Evolutionary conservation across 2,888 invertebrate species (phyloP), one percentile per base, ranked within the genome.

Genomic region (Ophraella communa): DNA sequence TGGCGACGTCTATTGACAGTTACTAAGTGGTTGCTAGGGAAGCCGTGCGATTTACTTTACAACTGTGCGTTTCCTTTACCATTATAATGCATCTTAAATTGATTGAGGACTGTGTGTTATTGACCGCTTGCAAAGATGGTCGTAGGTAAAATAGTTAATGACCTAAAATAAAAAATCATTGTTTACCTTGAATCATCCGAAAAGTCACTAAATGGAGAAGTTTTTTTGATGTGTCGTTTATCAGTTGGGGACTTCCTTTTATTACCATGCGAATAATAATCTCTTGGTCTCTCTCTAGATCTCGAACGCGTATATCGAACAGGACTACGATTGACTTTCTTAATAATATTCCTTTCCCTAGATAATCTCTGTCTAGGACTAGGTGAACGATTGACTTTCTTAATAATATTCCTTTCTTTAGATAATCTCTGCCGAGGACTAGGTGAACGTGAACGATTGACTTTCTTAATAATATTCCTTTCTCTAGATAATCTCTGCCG

Each of bases 281-380:
- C 44, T 45, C n/a, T 56, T 20, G 27, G 17, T 23, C 49, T 42
- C 3, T 63, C 64, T 10, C 39, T 59, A 10, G 65, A 62, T 47
- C 57, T 56, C 3, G 61, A 62, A 23, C 59, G 49, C 23, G 17
- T 54, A 20, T 10, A 39, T 3, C 39, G 14, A 21, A 42, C 30
- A 39, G 17, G 56, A 54, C 11, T 44, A 23, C 30, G 24, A 30
- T 52, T 52, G 0, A 17, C 42, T 7, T 52, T 57, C 8, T 8
- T 35, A 24, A 52, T 35, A 24, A 52, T 47, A 63, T 54, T 65
- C 18, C 52, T 62, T 10, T 65, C 64, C 24, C 53, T 39, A 20
- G 65, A 61, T 47, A 45, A 51, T 61, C 47, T 65, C 5, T 39
- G 27, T 56, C 51, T 30, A 21, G 59, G 35, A 55, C 53, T 58